Percentiles rank a stretch among this genome's conserved stretches.
These are phyloP conservation scores for Sceloporus undulatus DNA, from an alignment of 2,113 vertebrate species.

Conservation along the genomic window DNA sequence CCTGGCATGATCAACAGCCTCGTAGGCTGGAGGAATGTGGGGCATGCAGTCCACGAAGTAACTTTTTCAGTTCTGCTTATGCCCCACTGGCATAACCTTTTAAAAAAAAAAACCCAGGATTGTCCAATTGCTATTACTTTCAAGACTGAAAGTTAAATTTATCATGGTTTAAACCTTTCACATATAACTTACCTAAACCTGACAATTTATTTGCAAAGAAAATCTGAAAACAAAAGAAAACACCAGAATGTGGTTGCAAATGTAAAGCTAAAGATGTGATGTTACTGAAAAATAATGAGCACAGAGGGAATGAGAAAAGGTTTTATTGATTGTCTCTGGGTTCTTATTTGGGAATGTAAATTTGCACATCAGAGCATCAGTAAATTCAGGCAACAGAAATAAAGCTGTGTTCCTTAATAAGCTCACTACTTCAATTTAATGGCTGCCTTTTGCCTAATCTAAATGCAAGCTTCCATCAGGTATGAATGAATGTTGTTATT, in stretches of 20 bases:
- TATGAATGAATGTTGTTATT: conserved; percentile 53
- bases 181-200: neutral
- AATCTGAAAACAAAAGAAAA: neutral
- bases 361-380: neutral
- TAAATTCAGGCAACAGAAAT: conserved; percentile 56
- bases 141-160: neutral
- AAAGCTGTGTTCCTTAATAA: conserved; percentile 57
- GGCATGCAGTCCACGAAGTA: no score
- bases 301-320: neutral
- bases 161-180: neutral
- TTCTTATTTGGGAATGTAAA: conserved; percentile 32
- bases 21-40: no score
- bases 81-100: no score
- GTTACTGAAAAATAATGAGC: conserved; percentile 27
- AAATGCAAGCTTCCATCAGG: conserved; percentile 48
- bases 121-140: no score
- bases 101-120: no score
- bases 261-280: conserved; percentile 18
- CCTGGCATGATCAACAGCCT: no score
- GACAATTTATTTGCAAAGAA: conserved; percentile 13
- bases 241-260: neutral
- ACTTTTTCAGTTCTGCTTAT: no score
- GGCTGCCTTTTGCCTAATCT: conserved; percentile 55
- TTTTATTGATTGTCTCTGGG: conserved; percentile 4
- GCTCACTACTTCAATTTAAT: conserved; percentile 52